Evolutionary conservation across 2,113 vertebrate species (phyloP).

Genomic region (Corythaixoides concolor): DNA sequence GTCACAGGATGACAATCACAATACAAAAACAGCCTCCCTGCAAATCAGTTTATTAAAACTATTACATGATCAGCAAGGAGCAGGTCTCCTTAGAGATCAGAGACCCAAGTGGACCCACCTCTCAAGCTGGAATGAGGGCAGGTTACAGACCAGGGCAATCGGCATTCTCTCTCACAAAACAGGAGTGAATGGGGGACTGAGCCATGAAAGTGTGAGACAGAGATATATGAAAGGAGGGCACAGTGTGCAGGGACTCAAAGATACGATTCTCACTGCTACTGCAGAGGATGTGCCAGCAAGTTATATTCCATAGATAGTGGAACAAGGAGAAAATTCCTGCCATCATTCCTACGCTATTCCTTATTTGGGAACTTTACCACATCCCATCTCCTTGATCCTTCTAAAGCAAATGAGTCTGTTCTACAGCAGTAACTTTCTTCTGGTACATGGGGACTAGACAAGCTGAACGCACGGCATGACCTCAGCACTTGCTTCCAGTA

Average conservation of each 20-base stretch:
- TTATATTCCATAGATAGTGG: neutral
- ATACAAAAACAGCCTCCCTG: neutral
- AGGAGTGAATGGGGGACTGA: neutral
- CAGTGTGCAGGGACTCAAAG: neutral
- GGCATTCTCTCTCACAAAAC: neutral
- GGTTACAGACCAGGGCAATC: neutral
- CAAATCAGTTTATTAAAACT: neutral
- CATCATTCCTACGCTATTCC: neutral
- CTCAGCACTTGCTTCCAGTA: neutral
- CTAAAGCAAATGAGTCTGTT: neutral
- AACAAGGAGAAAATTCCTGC: neutral
- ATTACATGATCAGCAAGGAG: neutral
- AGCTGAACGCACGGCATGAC: neutral
- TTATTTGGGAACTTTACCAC: neutral
- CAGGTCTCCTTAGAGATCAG: neutral
- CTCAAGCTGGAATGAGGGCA: neutral
- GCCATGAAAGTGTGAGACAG: neutral
- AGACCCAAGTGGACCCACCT: neutral
- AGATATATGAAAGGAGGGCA: accelerated
- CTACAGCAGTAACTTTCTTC: neutral
- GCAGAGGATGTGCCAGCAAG: neutral
- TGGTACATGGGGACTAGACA: neutral
- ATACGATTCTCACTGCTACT: neutral
- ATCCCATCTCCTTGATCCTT: neutral
- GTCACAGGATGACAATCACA: neutral